Evolutionary conservation across 2,888 invertebrate species (phyloP).

Genomic region (Cephus spinipes): DNA sequence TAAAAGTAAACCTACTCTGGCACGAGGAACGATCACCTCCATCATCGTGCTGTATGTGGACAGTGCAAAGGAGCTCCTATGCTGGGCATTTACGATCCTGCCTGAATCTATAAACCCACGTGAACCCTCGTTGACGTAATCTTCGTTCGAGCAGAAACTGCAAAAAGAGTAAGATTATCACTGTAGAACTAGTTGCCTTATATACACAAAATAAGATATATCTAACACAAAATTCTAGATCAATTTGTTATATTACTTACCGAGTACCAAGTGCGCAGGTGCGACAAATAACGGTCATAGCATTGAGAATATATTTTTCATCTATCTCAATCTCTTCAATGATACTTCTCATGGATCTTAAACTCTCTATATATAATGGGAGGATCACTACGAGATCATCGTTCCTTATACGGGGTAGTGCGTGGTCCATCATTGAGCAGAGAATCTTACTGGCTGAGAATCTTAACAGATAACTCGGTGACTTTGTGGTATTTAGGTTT

Average conservation of each 20-base stretch:
- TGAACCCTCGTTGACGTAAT: neutral
- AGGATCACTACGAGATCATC: neutral
- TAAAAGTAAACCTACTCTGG: neutral
- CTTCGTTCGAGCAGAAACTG: neutral
- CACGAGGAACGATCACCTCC: neutral
- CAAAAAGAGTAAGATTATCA: neutral
- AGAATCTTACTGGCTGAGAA: constrained; percentile 13
- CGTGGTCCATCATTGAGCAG: constrained; percentile 8
- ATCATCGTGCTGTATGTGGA: neutral
- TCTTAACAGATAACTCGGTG: constrained; percentile 5
- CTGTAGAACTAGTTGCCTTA: neutral
- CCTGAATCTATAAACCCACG: neutral
- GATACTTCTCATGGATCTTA: neutral
- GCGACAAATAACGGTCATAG: constrained; percentile 19
- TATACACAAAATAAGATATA: neutral
- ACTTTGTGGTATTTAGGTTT: constrained; percentile 21
- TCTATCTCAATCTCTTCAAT: neutral
- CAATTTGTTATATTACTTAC: constrained; percentile 17
- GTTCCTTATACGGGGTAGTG: neutral
- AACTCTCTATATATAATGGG: neutral
- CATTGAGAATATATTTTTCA: neutral
- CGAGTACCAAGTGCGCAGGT: constrained; percentile 31
- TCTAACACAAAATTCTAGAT: neutral
- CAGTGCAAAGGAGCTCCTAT: neutral
- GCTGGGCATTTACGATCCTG: neutral